These are phyloP conservation scores for Dendrocopos noguchii DNA, from an alignment of 2,113 vertebrate species.

Conservation along the genomic window DNA sequence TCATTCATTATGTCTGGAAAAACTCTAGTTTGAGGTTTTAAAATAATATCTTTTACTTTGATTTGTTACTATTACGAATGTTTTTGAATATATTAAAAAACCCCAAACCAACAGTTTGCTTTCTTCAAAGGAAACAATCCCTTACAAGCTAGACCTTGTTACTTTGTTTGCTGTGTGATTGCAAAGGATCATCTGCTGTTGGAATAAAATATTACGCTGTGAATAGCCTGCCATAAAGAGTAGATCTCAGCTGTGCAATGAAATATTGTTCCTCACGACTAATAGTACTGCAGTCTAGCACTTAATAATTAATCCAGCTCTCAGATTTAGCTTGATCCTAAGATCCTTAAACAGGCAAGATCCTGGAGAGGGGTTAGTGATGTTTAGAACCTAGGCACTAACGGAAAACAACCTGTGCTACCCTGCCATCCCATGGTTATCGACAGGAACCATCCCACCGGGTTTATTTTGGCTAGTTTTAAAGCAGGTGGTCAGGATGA, in stretches of 20 bases:
- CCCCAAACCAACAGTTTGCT: not conserved
- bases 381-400: not conserved
- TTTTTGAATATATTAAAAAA: not conserved
- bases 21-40: not conserved
- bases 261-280: not conserved
- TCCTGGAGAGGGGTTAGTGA: not conserved
- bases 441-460: not conserved
- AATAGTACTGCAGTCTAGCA: not conserved
- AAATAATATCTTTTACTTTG: not conserved
- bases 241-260: not conserved
- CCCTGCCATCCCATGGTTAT: conserved; percentile 42
- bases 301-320: not conserved
- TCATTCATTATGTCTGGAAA: not conserved
- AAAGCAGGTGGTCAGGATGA: conserved; percentile 66
- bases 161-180: not conserved
- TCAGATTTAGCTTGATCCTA: not conserved
- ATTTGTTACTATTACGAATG: not conserved
- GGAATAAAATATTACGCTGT: not conserved
- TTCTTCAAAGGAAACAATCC: not conserved
- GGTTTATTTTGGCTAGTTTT: conserved; percentile 59
- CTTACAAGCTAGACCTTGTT: not conserved
- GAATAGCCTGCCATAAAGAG: not conserved
- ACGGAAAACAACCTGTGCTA: conserved; percentile 17
- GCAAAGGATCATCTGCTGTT: conserved; percentile 1
- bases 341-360: not conserved